phyloP scores from a whole-genome alignment of 2,797 vertebrate species.

The Chloroceryle inda region DNA sequence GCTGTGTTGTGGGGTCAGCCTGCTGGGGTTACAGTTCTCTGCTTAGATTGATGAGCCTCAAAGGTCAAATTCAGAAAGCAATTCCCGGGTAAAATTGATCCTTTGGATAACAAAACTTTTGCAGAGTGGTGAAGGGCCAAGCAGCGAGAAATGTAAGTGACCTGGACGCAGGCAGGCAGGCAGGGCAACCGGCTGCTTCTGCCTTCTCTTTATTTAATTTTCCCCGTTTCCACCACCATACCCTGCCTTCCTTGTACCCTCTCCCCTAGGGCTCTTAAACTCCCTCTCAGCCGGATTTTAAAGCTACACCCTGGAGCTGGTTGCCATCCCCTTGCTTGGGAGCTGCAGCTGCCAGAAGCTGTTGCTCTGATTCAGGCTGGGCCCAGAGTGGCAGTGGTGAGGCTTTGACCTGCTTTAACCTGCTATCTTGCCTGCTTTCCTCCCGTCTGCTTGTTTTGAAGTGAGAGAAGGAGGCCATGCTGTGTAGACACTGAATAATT shows the following conservation, averaged over 20 bases:
- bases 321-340: neutral
- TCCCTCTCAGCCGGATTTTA: neutral
- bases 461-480: slow-evolving; percentile 72
- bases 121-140: slow-evolving; percentile 49
- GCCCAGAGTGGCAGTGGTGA: neutral
- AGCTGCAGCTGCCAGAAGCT: neutral
- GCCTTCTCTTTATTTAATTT: slow-evolving; percentile 33
- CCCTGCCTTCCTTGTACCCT: neutral
- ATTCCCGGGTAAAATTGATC: slow-evolving; percentile 65
- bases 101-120: neutral
- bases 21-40: slow-evolving; percentile 55
- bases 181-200: slow-evolving; percentile 8
- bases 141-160: neutral
- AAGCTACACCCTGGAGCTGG: neutral
- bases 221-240: neutral
- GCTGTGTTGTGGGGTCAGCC: slow-evolving; percentile 46
- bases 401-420: slow-evolving; percentile 60
- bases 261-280: neutral
- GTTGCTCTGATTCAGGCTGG: neutral
- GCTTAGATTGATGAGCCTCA: slow-evolving; percentile 69
- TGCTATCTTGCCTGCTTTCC: neutral
- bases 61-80: slow-evolving; percentile 73
- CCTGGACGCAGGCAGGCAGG: neutral
- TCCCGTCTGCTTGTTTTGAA: neutral
- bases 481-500: slow-evolving; percentile 85